Conservation (phyloP, 2,797 vertebrate genomes). For the Neopelma chrysocephalum region DNA sequence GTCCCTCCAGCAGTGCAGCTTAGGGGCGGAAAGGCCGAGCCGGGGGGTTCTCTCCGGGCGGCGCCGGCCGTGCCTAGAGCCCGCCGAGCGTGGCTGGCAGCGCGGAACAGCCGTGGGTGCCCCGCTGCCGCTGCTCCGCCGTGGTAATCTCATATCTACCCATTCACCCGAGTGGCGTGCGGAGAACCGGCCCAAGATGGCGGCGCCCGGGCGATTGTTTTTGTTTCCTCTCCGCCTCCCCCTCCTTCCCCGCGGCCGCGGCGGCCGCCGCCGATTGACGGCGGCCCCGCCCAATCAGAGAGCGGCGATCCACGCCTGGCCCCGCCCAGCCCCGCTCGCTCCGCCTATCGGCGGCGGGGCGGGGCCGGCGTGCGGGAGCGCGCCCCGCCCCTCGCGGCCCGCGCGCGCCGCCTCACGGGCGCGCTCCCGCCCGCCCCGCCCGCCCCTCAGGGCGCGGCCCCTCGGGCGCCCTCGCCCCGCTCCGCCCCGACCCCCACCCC, state of each 20-base stretch:
- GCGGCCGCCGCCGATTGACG: background rate
- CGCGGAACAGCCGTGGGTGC: slow-evolving; percentile 42
- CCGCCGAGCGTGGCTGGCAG: slow-evolving; percentile 20
- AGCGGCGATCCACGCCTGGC: fast-evolving
- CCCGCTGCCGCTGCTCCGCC: slow-evolving; percentile 63
- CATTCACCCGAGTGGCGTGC: slow-evolving; percentile 69
- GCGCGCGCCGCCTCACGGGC: background rate
- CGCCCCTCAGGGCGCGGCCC: background rate
- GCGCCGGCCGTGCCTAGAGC: slow-evolving; percentile 34
- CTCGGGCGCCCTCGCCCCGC: background rate
- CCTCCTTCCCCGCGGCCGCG: slow-evolving; percentile 54
- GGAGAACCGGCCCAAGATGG: slow-evolving; percentile 82
- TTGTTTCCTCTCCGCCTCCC: slow-evolving; percentile 77
- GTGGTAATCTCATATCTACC: slow-evolving; percentile 74
- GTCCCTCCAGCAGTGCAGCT: slow-evolving; percentile 42
- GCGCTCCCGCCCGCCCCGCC: background rate
- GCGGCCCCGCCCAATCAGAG: fast-evolving
- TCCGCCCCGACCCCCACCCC: background rate
- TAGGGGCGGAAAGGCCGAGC: slow-evolving; percentile 33
- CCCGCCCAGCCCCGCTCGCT: fast-evolving
- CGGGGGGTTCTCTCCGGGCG: background rate
- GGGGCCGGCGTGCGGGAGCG: background rate
- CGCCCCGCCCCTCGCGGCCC: background rate
- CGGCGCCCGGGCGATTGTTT: slow-evolving; percentile 81
- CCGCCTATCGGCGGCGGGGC: background rate